Evolutionary conservation across 2,888 invertebrate genomes (phyloP), one percentile per base, ranked within the genome.

Genomic region (Ischnus inquisitorius): DNA sequence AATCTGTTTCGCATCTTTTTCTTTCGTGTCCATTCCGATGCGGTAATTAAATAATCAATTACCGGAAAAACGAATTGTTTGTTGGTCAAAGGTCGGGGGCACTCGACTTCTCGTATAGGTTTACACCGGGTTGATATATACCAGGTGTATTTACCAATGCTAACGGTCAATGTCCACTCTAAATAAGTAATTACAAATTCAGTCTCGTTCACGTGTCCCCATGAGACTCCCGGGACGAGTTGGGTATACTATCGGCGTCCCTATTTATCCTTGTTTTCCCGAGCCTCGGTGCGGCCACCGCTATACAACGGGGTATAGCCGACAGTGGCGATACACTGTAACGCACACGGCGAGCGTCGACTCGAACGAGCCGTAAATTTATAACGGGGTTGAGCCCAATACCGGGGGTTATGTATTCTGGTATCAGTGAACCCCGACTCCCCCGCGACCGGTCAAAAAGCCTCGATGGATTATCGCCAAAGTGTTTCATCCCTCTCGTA

Each of bases 161-260:
- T 16, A 28, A 25, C 67, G 76, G 28, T 57, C 57, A 72, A 80
- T 77, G 34, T 22, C 43, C 54, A 25, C 60, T 14, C 54, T 67
- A 19, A 48, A 54, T 68, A 77, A 77, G 67, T 83, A 79, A 80
- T 83, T 79, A 77, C 76, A 67, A 77, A 83, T 83, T 76, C 76
- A 57, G 51, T 60, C 46, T n/a, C 65, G 39, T 79, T 64, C 22
- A 14, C 46, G 57, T 25, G 8, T 10, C 76, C 76, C 75, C 19
- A 57, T 14, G 68, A 48, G 48, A 79, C 19, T 22, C 16, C 16
- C 16, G 65, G 34, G 34, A 3, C 12, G 57, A 74, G 34, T 71
- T 19, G 57, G 34, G 41, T 25, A 19, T 41, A 43, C 57, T 71
- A 79, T 78, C 67, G 62, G 28, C 34, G 48, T 51, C 77, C 67